Evolutionary conservation across 1,140 invertebrate species (phyloP).

Genomic region (Drosophila watanabei): DNA sequence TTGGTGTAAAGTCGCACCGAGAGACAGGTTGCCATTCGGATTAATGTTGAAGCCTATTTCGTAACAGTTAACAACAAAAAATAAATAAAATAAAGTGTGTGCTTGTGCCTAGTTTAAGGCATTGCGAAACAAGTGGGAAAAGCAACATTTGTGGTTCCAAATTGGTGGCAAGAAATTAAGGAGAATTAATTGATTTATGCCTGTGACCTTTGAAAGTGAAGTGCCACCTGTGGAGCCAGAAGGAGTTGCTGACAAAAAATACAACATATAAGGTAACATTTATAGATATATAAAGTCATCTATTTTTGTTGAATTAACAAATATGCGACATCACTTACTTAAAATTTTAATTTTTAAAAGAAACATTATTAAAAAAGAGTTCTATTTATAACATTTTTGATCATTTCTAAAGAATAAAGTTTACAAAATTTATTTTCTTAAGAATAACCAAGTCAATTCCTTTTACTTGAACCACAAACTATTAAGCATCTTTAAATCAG

Average conservation of each 20-base stretch:
- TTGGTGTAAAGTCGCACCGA: constrained; percentile 17
- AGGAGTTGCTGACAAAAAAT: constrained; percentile 4
- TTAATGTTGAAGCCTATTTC: constrained; percentile 35
- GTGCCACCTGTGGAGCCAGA: constrained; percentile 23
- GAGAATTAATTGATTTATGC: constrained; percentile 26
- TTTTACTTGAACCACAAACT: background rate
- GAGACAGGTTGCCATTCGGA: constrained; percentile 39
- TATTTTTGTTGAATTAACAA: background rate
- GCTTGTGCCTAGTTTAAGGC: constrained; percentile 35
- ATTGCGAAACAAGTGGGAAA: constrained; percentile 36
- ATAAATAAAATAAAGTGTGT: constrained; percentile 23
- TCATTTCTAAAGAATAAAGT: background rate
- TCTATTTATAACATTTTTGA: background rate
- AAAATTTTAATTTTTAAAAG: background rate
- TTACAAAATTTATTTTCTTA: background rate
- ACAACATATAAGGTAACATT: constrained; percentile 20
- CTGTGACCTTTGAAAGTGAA: constrained; percentile 32
- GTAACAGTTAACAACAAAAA: constrained; percentile 17
- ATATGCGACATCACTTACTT: background rate
- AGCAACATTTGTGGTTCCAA: constrained; percentile 6
- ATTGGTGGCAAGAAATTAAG: constrained; percentile 4
- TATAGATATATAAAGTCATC: background rate
- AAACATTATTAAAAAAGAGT: background rate
- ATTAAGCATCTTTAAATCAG: background rate
- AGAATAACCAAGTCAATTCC: background rate